A percentile compares a stretch with the other conserved stretches of the same genome.
These are phyloP conservation scores for Odontamblyopus lacepedii DNA, from an alignment of 2,797 vertebrate genomes.

Conservation along the genomic window DNA sequence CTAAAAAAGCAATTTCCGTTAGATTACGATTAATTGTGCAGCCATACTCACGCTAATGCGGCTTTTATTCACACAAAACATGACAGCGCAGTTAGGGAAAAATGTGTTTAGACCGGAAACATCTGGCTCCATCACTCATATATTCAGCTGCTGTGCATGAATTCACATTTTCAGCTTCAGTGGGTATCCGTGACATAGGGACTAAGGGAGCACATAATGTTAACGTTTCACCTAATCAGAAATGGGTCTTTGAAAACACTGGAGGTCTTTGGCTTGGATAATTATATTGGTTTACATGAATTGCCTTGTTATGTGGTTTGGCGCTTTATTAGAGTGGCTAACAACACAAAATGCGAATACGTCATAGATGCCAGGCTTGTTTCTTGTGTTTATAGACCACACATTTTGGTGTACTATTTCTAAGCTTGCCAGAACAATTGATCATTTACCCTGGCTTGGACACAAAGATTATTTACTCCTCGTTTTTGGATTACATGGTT, in stretches of 20 bases:
- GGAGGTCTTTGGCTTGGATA: conserved; percentile 2
- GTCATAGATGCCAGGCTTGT: neutral
- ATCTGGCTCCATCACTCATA: conserved; percentile 8
- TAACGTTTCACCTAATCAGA: conserved; percentile 1
- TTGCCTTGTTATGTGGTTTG: conserved; percentile 3
- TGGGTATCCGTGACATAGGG: conserved; percentile 4
- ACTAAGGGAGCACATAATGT: neutral
- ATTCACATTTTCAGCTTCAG: conserved; percentile 12
- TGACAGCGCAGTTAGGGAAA: conserved; percentile 1
- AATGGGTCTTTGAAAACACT: neutral
- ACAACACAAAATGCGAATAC: conserved; percentile 1
- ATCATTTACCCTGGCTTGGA: neutral
- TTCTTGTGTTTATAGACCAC: conserved; percentile 1
- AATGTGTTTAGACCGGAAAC: neutral
- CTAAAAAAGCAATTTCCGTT: too few species aligned
- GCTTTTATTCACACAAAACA: neutral
- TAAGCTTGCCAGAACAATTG: neutral
- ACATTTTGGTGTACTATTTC: neutral
- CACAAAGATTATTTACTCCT: neutral
- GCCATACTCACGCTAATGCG: neutral
- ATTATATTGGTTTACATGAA: neutral
- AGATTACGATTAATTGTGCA: too few species aligned
- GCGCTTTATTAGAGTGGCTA: neutral
- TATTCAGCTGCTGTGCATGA: conserved; percentile 17
- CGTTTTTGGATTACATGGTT: neutral